Evolutionary conservation across 2,797 vertebrate genomes (phyloP).

Genomic region (Darevskia nairensis): DNA sequence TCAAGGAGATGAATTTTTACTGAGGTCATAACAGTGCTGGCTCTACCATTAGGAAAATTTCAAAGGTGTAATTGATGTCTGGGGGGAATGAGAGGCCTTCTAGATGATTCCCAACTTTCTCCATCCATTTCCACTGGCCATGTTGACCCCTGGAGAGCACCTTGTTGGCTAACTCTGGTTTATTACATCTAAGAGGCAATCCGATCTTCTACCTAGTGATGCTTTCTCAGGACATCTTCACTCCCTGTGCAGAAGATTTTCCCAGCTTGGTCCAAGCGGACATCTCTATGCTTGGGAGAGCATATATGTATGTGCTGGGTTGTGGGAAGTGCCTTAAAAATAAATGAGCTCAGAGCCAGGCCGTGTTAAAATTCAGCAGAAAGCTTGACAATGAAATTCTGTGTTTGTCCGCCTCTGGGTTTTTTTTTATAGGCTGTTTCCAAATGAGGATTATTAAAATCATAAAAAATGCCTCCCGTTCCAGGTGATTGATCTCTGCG

Average conservation of each 20-base stretch:
- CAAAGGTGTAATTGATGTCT: no score
- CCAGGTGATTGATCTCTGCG: constrained; percentile 19
- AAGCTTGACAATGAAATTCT: constrained; percentile 1
- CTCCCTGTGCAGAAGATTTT: background rate
- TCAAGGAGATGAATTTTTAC: background rate
- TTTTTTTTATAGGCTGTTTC: constrained; percentile 25
- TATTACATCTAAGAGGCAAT: background rate
- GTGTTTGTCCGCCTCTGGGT: constrained; percentile 20
- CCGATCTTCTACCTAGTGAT: background rate
- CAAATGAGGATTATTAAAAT: constrained; percentile 28
- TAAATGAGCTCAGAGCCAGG: background rate
- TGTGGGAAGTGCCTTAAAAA: background rate
- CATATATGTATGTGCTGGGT: background rate
- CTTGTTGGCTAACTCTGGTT: no score
- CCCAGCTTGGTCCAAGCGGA: background rate
- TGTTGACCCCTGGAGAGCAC: no score
- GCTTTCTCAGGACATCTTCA: no score
- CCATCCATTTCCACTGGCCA: no score
- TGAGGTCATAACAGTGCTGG: background rate
- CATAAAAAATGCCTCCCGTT: constrained; percentile 16
- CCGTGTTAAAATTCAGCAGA: constrained; percentile 30
- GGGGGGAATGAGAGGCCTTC: no score
- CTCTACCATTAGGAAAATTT: no score
- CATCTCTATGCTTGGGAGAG: background rate
- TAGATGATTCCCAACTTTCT: no score